phyloP scores from a whole-genome alignment of 2,797 vertebrate species.

The Liparis tanakae region DNA sequence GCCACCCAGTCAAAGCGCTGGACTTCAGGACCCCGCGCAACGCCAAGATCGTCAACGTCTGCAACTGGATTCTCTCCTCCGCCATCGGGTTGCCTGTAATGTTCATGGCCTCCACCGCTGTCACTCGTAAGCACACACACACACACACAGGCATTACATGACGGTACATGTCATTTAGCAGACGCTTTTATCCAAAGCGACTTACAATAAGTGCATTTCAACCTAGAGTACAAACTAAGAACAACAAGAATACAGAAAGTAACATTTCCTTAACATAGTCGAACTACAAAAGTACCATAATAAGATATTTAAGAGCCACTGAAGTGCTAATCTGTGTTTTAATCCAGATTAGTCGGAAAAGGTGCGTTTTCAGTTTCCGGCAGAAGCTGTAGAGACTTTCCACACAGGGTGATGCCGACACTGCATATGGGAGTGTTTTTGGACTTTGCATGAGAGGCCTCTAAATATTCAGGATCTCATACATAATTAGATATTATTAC shows the following conservation, averaged over 20 bases:
- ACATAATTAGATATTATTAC: background rate
- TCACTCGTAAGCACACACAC: constrained; percentile 58
- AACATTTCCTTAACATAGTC: too few relatives aligned
- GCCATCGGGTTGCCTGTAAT: constrained; percentile 98
- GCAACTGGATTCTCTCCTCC: constrained; percentile 98
- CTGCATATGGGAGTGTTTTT: background rate
- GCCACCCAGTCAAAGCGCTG: constrained; percentile 96
- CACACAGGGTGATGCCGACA: background rate
- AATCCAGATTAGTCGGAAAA: too few relatives aligned
- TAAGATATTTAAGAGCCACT: too few relatives aligned
- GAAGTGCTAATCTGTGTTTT: too few relatives aligned
- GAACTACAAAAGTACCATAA: too few relatives aligned
- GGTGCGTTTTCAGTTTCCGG: too few relatives aligned
- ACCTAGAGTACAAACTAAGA: too few relatives aligned
- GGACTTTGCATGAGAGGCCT: background rate
- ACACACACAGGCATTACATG: background rate
- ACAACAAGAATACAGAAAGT: too few relatives aligned
- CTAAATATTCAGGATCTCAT: background rate
- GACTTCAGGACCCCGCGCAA: constrained; percentile 97
- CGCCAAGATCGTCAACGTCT: constrained; percentile 98
- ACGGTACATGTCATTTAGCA: too few relatives aligned
- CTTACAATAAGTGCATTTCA: too few relatives aligned
- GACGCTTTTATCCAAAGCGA: too few relatives aligned
- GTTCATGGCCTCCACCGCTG: constrained; percentile 93
- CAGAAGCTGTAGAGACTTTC: too few relatives aligned